phyloP scores from a whole-genome alignment of 2,888 invertebrate genomes.

The Patella ulyssiponensis region DNA sequence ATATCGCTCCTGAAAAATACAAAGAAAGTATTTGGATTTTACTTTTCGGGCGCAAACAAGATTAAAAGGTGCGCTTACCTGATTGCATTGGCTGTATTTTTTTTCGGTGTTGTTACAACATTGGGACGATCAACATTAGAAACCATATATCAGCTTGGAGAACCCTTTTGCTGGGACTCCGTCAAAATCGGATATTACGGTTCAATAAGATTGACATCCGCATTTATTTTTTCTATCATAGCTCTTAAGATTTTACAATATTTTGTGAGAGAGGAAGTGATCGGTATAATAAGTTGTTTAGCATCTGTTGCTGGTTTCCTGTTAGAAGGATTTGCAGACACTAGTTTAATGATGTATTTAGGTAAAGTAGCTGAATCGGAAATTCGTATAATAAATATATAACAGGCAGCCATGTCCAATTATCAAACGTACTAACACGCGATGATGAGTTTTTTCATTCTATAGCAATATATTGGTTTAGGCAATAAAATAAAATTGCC shows the following conservation, averaged over 20 bases:
- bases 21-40: conserved; percentile 38
- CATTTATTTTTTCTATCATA: conserved; percentile 35
- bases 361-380: no score
- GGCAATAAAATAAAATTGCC: no score
- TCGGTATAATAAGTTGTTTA: not conserved
- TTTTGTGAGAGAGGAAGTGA: conserved; percentile 39
- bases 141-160: conserved; percentile 41
- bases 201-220: conserved; percentile 27
- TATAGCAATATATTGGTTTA: no score
- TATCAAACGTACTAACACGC: no score
- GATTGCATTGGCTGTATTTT: conserved; percentile 27
- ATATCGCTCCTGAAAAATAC: conserved; percentile 30
- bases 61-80: conserved; percentile 37
- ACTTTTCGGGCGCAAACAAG: conserved; percentile 26
- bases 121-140: conserved; percentile 38
- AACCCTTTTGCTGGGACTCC: conserved; percentile 48
- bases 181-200: conserved; percentile 40
- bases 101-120: conserved; percentile 22
- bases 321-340: conserved; percentile 13
- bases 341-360: conserved; percentile 15
- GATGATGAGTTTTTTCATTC: no score
- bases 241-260: conserved; percentile 37
- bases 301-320: not conserved
- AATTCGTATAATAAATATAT: no score
- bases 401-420: no score